These are phyloP conservation scores for Eciton burchellii DNA, from an alignment of 1,140 invertebrate genomes.

Conservation along the genomic window DNA sequence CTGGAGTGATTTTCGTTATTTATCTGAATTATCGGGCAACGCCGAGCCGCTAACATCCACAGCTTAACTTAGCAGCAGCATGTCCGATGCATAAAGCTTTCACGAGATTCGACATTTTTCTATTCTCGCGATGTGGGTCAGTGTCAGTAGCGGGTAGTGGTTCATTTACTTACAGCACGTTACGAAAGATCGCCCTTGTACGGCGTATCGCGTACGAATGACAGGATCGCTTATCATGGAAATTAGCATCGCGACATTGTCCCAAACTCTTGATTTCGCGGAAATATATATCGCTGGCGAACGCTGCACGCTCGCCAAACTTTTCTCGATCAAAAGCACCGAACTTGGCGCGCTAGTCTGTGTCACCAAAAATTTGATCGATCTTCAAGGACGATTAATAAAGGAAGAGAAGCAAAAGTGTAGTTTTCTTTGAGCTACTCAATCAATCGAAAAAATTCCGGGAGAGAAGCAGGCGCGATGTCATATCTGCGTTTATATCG, in stretches of 20 bases:
- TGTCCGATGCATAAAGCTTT: conserved; percentile 61
- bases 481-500: too few relatives aligned
- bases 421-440: too few relatives aligned
- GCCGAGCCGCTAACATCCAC: neutral
- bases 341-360: too few relatives aligned
- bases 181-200: conserved; percentile 27
- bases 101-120: conserved; percentile 67
- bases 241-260: conserved; percentile 28
- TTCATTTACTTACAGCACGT: conserved; percentile 54
- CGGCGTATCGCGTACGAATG: conserved; percentile 5
- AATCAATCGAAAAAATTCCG: too few relatives aligned
- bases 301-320: neutral
- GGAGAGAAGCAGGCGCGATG: too few relatives aligned
- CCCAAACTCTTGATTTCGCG: neutral
- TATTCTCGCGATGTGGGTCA: conserved; percentile 71
- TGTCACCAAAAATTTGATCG: too few relatives aligned
- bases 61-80: conserved; percentile 8
- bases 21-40: neutral
- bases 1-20: conserved; percentile 3
- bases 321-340: neutral
- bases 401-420: too few relatives aligned
- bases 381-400: too few relatives aligned
- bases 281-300: neutral
- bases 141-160: conserved; percentile 12
- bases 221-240: conserved; percentile 15